Evolutionary conservation across 2,113 vertebrate species (phyloP).

Genomic region (Ceuthmochares aereus): DNA sequence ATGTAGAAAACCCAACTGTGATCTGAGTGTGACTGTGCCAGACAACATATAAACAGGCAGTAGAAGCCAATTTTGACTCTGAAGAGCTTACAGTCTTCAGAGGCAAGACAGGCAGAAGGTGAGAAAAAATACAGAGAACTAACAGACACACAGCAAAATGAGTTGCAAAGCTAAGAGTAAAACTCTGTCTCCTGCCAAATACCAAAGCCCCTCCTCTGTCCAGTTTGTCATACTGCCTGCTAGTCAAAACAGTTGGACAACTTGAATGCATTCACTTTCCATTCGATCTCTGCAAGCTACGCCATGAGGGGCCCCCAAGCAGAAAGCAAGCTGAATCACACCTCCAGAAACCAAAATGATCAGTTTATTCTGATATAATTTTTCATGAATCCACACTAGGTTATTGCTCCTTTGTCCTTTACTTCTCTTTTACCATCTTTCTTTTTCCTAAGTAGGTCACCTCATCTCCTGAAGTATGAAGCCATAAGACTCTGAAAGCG

Average conservation of each 20-base stretch:
- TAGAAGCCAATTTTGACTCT: background rate
- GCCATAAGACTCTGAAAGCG: slow-evolving; percentile 41
- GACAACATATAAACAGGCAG: background rate
- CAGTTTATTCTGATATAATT: slow-evolving; percentile 22
- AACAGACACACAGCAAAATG: background rate
- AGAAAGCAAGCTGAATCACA: background rate
- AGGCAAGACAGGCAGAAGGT: slow-evolving; percentile 13
- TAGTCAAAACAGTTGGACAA: background rate
- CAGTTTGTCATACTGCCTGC: background rate
- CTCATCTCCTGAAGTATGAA: slow-evolving; percentile 61
- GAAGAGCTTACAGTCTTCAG: background rate
- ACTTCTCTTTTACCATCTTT: background rate
- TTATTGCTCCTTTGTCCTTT: slow-evolving; percentile 63
- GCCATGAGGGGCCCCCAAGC: background rate
- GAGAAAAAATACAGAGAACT: slow-evolving; percentile 14
- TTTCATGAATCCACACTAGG: background rate
- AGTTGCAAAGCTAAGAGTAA: background rate
- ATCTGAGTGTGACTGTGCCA: background rate
- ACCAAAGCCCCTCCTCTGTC: background rate
- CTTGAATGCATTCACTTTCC: background rate
- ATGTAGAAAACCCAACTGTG: background rate
- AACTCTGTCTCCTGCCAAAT: background rate
- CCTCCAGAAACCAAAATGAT: background rate
- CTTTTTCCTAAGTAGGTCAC: slow-evolving; percentile 51
- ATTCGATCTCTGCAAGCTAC: background rate